These are phyloP conservation scores for Drosophila merina DNA, from an alignment of 2,888 invertebrate species.

Conservation along the genomic window DNA sequence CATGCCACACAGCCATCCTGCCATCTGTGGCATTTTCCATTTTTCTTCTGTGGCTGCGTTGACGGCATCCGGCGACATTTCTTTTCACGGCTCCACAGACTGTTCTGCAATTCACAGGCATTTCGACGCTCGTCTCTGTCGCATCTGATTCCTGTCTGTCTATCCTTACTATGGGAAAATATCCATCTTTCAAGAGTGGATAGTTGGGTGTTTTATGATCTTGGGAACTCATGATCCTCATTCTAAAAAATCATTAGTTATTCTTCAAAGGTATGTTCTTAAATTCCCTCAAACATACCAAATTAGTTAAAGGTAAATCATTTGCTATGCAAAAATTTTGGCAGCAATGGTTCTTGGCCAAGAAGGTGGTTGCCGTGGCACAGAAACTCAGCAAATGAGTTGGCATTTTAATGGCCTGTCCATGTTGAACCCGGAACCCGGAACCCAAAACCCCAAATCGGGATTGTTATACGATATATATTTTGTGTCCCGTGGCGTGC, in stretches of 20 bases:
- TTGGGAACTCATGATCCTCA: not conserved
- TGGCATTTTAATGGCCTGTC: conserved; percentile 28
- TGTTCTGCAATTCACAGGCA: conserved; percentile 41
- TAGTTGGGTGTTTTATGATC: not conserved
- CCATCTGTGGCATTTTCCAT: conserved; percentile 31
- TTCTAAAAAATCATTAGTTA: too few relatives aligned
- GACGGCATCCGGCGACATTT: conserved; percentile 61
- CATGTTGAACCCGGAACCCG: conserved; percentile 8
- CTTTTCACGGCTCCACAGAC: conserved; percentile 41
- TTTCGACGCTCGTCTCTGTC: conserved; percentile 55
- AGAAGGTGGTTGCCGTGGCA: conserved; percentile 16
- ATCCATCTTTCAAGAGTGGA: not conserved
- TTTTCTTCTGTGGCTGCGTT: conserved; percentile 28
- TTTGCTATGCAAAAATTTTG: conserved; percentile 8
- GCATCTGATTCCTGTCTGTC: conserved; percentile 44
- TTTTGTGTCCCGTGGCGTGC: conserved; percentile 29
- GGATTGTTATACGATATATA: conserved; percentile 3
- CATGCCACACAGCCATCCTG: conserved; percentile 18
- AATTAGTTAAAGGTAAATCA: conserved; percentile 2
- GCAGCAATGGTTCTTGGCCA: not conserved
- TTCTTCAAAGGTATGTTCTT: not conserved
- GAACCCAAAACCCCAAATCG: not conserved
- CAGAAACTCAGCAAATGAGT: conserved; percentile 26
- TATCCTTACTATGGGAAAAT: conserved; percentile 62
- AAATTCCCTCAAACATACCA: not conserved